Conservation (phyloP, 2,888 invertebrate genomes). For the Synanthedon andrenaeformis region DNA sequence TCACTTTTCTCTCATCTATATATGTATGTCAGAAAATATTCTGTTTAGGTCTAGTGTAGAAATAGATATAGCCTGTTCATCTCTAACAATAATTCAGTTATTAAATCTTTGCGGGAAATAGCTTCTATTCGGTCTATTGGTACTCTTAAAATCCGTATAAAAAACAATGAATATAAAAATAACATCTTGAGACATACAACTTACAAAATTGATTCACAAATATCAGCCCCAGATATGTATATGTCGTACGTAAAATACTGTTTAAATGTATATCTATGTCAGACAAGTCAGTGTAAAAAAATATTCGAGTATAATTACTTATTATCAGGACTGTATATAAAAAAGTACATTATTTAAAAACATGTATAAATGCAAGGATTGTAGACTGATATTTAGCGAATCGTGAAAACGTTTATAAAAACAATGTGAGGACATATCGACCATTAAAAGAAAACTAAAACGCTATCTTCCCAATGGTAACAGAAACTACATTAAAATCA, state of each 20-base stretch:
- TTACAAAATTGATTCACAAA: neutral
- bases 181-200: neutral
- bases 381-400: too few species aligned
- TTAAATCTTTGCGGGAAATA: conserved; percentile 11
- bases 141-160: conserved; percentile 1
- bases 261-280: too few species aligned
- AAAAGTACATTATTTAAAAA: neutral
- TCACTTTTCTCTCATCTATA: neutral
- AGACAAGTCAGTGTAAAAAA: too few species aligned
- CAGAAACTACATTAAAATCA: conserved; percentile 32
- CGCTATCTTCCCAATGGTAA: conserved; percentile 46
- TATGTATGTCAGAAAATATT: neutral
- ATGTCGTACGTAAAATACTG: too few species aligned
- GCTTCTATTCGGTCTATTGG: conserved; percentile 32
- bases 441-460: conserved; percentile 53
- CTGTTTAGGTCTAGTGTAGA: conserved; percentile 3
- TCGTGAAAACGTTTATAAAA: neutral
- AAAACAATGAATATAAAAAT: neutral
- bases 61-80: conserved; percentile 28
- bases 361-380: neutral
- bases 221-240: neutral
- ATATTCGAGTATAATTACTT: too few species aligned
- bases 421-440: conserved; percentile 3
- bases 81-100: conserved; percentile 14
- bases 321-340: neutral